Percentiles rank a stretch among this genome's conserved stretches.
Evolutionary conservation across 2,797 vertebrate genomes (phyloP).

Genomic region (Podarcis lilfordi): DNA sequence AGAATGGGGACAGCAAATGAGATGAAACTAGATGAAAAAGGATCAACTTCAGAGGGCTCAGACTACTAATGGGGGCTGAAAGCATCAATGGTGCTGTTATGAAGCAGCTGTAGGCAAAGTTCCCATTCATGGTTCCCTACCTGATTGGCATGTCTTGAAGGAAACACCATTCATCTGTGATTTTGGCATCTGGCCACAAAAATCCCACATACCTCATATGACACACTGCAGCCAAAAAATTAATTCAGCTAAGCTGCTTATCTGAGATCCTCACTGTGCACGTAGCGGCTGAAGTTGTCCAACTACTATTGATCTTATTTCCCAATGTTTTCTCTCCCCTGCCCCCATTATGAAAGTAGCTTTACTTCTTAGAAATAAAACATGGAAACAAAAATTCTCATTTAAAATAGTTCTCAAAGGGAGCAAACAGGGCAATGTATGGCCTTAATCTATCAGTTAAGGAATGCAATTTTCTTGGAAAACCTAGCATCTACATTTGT

Average conservation of each 20-base stretch:
- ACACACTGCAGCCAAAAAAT: constrained; percentile 6
- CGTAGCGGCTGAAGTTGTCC: not conserved
- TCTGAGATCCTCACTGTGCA: not conserved
- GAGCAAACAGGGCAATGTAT: not conserved
- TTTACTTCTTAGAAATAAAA: not conserved
- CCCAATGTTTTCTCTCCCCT: not conserved
- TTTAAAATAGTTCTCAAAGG: not conserved
- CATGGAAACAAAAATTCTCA: not conserved
- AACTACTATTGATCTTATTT: constrained; percentile 14
- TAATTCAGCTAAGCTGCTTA: constrained; percentile 19
- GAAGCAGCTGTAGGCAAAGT: constrained; percentile 16
- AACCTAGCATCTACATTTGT: too few species aligned
- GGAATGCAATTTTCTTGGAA: not conserved
- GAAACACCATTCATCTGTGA: constrained; percentile 15
- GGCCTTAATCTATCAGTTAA: not conserved
- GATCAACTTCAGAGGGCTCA: not conserved
- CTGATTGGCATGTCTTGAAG: not conserved
- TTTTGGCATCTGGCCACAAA: not conserved
- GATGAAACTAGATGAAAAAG: not conserved
- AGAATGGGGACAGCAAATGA: not conserved
- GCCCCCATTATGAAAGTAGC: not conserved
- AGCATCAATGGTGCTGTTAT: not conserved
- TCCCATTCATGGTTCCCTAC: not conserved
- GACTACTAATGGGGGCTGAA: not conserved
- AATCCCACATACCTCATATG: not conserved